A percentile compares a stretch with the other conserved stretches of the same genome.
Evolutionary conservation across 2,797 vertebrate genomes (phyloP).

Genomic region (Botia kubotai): DNA sequence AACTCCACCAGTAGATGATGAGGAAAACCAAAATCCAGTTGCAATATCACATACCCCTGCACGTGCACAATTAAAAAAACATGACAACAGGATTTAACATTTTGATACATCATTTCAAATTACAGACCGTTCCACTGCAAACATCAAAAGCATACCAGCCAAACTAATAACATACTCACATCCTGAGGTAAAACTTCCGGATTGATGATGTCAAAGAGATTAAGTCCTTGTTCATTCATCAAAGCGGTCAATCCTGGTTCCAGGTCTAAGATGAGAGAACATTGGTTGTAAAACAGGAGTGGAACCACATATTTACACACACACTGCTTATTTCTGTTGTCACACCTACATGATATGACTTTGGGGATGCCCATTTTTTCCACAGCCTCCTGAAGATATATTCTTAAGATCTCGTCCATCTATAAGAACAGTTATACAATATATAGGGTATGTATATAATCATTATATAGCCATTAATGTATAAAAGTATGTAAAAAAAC

Average conservation of each 20-base stretch:
- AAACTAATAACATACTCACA: too few relatives aligned
- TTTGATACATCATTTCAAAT: not conserved
- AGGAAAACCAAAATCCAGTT: constrained; percentile 89
- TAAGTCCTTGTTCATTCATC: constrained; percentile 82
- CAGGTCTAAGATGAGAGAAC: constrained; percentile 73
- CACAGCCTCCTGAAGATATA: constrained; percentile 76
- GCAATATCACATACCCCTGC: constrained; percentile 82
- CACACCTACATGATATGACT: constrained; percentile 78
- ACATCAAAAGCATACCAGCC: not conserved
- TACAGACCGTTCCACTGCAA: not conserved
- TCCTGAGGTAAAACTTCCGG: constrained; percentile 80
- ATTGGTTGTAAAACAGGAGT: not conserved
- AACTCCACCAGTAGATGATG: constrained; percentile 87
- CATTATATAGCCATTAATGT: not conserved
- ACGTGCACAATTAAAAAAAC: not conserved
- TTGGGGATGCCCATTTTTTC: constrained; percentile 78
- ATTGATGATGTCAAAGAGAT: constrained; percentile 82
- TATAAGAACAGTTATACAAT: constrained; percentile 60
- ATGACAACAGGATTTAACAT: not conserved
- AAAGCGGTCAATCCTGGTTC: constrained; percentile 75
- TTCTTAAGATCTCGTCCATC: constrained; percentile 60
- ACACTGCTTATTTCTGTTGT: not conserved
- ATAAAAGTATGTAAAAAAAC: not conserved
- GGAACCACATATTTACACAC: not conserved
- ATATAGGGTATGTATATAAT: not conserved